A percentile compares a stretch with the other conserved stretches of the same genome.
phyloP scores from a whole-genome alignment of 2,888 invertebrate genomes.

The Strigamia crassipes region DNA sequence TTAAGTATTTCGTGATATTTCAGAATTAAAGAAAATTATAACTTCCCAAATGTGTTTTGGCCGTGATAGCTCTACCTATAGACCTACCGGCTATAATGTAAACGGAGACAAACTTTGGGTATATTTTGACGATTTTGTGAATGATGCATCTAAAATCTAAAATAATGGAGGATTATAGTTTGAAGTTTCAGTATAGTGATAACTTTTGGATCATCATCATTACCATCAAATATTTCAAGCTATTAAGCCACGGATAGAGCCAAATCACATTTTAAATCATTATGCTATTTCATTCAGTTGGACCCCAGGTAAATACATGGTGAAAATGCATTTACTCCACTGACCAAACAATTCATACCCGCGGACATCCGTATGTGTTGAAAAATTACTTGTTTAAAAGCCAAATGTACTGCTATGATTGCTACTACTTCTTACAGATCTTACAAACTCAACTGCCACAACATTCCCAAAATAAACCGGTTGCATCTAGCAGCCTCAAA shows the following conservation, averaged over 20 bases:
- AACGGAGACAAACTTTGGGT: background rate
- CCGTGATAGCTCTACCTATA: background rate
- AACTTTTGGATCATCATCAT: conserved; percentile 50
- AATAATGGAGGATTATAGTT: conserved; percentile 52
- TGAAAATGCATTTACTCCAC: background rate
- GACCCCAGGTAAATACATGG: background rate
- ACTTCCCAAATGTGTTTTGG: background rate
- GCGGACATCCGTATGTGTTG: conserved; percentile 46
- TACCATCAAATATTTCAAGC: conserved; percentile 51
- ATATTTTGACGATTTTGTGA: conserved; percentile 51
- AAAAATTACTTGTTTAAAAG: conserved; percentile 47
- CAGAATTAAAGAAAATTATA: background rate
- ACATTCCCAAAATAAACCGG: background rate
- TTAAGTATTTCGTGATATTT: too few relatives aligned
- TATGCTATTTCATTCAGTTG: conserved; percentile 59
- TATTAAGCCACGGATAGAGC: conserved; percentile 48
- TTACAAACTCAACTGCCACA: background rate
- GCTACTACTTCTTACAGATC: background rate
- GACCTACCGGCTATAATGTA: background rate
- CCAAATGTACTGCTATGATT: conserved; percentile 39
- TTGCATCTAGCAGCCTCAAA: background rate
- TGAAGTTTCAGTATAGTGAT: conserved; percentile 50
- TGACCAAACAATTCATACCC: conserved; percentile 38
- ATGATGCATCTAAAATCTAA: conserved; percentile 52
- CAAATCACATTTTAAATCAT: conserved; percentile 55